Evolutionary conservation across 2,888 invertebrate genomes (phyloP), one percentile per base, ranked within the genome.

Genomic region (Erebia ligea): DNA sequence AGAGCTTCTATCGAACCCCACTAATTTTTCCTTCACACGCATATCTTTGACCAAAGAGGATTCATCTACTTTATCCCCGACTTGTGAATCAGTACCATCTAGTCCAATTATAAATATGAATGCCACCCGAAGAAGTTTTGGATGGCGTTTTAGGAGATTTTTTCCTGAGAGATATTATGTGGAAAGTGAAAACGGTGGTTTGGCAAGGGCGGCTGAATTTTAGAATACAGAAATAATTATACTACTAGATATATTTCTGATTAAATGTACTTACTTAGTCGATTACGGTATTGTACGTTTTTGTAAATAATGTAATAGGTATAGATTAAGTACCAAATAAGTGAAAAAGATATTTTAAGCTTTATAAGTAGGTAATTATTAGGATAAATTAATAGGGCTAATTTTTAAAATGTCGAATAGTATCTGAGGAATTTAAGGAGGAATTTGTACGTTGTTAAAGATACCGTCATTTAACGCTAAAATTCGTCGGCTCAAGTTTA

Each of bases 131-230:
- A 86, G 86, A 68, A 92, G 91, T 68, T 85, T 84, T 11, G 91
- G 91, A 0, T 92, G 92, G 92, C 84, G 88, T 25, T 92, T 87
- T 45, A 86, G 78, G 48, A 84, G 85, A 72, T 88, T 86, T 58
- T 77, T 84, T 3, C 88, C 87, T 0, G 87, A 87, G 63, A 84
- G 80, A 48, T 68, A 73, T 70, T 68, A 73, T 69, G 69, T 69
- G 21, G 70, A 75, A 21, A 82, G 83, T 74, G 70, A 69, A 10
- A 67, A 67, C 45, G 42, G 67, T 1, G 54, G 65, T n/a, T 56
- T 68, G 13, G 73, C 81, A 40, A 67, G 48, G 8, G 58, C 19
- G 25, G 11, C 3, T 17, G 64, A 64, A 64, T 54, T 64, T 11
- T 64, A 54, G 15, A 1, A 34, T 42, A 19, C 17, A 45, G 25